Evolutionary conservation across 2,797 vertebrate species (phyloP).

Genomic region (Buphagus erythrorhynchus): DNA sequence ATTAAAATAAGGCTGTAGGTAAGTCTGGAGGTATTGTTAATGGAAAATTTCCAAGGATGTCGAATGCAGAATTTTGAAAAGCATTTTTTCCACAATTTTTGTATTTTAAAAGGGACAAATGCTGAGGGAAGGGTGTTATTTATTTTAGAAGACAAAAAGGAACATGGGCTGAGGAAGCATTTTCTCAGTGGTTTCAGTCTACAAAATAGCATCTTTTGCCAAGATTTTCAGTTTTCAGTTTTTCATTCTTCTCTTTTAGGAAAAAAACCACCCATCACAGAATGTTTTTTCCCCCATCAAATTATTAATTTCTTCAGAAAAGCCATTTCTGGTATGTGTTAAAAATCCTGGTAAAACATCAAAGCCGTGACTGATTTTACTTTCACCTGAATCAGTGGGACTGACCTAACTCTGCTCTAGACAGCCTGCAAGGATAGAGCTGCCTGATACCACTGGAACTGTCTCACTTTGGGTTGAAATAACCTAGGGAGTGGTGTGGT

Average conservation of each 20-base stretch:
- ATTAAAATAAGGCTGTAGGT: background rate
- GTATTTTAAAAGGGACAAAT: background rate
- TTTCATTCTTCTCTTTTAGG: background rate
- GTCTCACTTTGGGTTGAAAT: background rate
- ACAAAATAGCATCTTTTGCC: background rate
- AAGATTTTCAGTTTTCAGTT: background rate
- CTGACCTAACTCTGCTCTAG: background rate
- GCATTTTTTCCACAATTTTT: background rate
- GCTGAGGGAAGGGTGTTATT: rapidly evolving
- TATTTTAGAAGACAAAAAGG: background rate
- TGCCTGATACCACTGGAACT: background rate
- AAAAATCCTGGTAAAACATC: background rate
- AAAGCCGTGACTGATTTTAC: background rate
- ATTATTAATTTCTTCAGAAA: background rate
- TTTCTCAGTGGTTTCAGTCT: background rate
- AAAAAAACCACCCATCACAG: too few relatives aligned
- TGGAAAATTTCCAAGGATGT: background rate
- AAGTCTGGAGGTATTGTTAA: background rate
- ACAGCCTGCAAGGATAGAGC: background rate
- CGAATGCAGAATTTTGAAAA: background rate
- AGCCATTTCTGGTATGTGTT: background rate
- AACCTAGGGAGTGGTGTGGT: background rate
- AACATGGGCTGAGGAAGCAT: background rate
- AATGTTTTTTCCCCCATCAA: rapidly evolving
- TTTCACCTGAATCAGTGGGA: background rate